These are phyloP conservation scores for Phenganax stokvisi DNA, from an alignment of 92 coral and sea anemone species.

Conservation along the genomic window DNA sequence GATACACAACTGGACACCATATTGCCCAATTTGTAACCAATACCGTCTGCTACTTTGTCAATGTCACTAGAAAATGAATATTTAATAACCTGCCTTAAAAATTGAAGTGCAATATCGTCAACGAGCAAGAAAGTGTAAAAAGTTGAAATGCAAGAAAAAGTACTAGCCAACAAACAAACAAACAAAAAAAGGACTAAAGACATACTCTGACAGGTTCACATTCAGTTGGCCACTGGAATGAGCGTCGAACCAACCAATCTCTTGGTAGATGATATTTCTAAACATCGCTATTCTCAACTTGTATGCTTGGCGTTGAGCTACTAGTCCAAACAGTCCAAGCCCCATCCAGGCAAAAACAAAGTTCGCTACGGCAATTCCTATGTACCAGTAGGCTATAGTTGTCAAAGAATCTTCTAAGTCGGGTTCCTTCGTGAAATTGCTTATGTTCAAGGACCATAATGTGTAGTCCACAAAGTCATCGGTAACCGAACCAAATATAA, in stretches of 20 bases:
- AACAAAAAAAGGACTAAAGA: not conserved
- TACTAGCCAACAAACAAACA: not conserved
- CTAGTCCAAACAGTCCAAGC: constrained; percentile 60
- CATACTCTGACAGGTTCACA: constrained; percentile 80
- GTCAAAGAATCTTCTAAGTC: constrained; percentile 61
- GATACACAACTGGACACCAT: constrained; percentile 54
- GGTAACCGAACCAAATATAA: constrained; percentile 3
- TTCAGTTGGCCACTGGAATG: constrained; percentile 77
- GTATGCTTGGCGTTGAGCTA: constrained; percentile 70
- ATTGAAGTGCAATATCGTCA: not conserved
- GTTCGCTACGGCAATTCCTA: constrained; percentile 67
- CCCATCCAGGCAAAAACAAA: constrained; percentile 59
- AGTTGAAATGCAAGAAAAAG: not conserved
- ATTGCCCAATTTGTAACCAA: constrained; percentile 71
- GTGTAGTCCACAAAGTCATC: constrained; percentile 15
- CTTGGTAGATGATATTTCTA: constrained; percentile 67
- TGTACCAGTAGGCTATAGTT: constrained; percentile 61
- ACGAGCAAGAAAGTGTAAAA: not conserved
- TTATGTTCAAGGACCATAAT: not conserved
- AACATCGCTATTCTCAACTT: constrained; percentile 72
- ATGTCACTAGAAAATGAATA: constrained; percentile 58
- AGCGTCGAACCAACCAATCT: constrained; percentile 91
- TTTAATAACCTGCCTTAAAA: not conserved
- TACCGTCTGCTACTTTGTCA: constrained; percentile 70
- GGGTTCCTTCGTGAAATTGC: constrained; percentile 11